Evolutionary conservation across 2,888 invertebrate genomes (phyloP).

Genomic region (Phortica okadai): DNA sequence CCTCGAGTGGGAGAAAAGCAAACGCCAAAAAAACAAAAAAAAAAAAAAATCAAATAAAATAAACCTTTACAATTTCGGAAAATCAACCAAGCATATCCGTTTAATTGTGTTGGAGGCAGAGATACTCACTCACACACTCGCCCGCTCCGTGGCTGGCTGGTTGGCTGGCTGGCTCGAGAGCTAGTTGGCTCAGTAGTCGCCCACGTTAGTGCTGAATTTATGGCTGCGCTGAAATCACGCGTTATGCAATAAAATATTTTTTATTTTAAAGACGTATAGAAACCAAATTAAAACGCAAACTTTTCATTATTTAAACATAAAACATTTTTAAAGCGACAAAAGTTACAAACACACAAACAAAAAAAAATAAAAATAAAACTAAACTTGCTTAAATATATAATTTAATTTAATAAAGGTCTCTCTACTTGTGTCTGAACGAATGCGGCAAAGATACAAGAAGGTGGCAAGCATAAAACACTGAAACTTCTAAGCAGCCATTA

Average conservation of each 20-base stretch:
- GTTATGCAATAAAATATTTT: constrained; percentile 69
- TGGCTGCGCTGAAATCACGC: constrained; percentile 61
- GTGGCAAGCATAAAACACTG: constrained; percentile 27
- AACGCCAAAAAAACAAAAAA: neutral
- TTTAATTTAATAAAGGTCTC: neutral
- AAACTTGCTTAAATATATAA: neutral
- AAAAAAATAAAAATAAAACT: neutral
- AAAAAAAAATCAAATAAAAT: constrained; percentile 18
- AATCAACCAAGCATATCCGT: constrained; percentile 63
- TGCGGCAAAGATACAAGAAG: neutral
- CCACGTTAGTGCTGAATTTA: constrained; percentile 54
- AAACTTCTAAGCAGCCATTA: constrained; percentile 8
- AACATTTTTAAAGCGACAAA: constrained; percentile 22
- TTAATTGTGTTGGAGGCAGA: constrained; percentile 62
- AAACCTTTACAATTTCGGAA: constrained; percentile 50
- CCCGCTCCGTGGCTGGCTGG: neutral
- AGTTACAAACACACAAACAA: neutral
- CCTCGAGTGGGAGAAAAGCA: neutral
- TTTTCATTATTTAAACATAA: constrained; percentile 57
- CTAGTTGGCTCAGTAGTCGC: neutral
- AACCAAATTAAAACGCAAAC: constrained; percentile 32
- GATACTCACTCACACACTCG: constrained; percentile 53
- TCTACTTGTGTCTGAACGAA: neutral
- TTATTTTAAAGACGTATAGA: constrained; percentile 45
- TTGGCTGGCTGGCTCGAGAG: neutral